Evolutionary conservation across 2,888 invertebrate species (phyloP).

Genomic region (Rhyacophila evoluta): DNA sequence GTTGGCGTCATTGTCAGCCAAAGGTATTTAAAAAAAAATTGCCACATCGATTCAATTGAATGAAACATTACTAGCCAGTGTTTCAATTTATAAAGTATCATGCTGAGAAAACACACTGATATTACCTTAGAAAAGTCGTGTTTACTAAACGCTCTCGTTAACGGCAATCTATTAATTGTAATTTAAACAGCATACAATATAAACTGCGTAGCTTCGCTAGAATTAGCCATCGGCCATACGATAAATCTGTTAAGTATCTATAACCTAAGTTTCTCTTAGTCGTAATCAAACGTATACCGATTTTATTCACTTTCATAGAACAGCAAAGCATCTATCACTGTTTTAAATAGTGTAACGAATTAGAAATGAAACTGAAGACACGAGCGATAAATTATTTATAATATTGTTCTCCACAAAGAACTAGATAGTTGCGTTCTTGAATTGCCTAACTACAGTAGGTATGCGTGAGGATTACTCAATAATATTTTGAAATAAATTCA

Average conservation of each 20-base stretch:
- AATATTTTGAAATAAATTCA: background rate
- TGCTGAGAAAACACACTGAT: background rate
- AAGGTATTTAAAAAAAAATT: conserved; percentile 16
- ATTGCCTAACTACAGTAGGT: background rate
- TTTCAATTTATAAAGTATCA: background rate
- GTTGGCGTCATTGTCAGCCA: conserved; percentile 12
- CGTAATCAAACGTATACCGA: background rate
- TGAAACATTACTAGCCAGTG: background rate
- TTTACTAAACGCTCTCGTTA: background rate
- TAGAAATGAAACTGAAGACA: background rate
- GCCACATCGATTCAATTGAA: background rate
- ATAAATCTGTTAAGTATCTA: background rate
- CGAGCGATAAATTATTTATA: background rate
- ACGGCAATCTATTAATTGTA: background rate
- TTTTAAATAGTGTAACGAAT: background rate
- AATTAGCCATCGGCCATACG: background rate
- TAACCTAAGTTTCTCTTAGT: background rate
- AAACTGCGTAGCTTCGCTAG: background rate
- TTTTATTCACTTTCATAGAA: background rate
- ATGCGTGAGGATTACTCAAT: background rate
- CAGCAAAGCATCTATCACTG: background rate
- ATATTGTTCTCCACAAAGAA: background rate
- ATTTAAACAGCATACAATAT: background rate
- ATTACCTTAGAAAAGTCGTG: background rate
- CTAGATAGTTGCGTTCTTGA: background rate